Evolutionary conservation across 2,888 invertebrate species (phyloP).

Genomic region (Ornithoptera priamus): DNA sequence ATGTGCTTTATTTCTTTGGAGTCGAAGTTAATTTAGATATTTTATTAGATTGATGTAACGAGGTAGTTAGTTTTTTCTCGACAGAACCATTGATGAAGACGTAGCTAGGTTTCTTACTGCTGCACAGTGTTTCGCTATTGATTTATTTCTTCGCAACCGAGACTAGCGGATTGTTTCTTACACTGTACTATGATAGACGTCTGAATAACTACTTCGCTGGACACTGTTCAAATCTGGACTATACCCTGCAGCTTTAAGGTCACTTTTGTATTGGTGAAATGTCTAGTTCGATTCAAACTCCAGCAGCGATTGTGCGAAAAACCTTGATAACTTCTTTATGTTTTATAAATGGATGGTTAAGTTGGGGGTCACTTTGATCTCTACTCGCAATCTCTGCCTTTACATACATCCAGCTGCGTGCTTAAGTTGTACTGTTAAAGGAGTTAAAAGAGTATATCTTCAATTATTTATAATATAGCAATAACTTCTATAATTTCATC

Average conservation of each 20-base stretch:
- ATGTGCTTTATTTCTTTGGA: no score
- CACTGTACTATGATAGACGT: no score
- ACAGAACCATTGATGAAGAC: conserved; percentile 20
- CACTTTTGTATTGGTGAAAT: not conserved
- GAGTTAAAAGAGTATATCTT: no score
- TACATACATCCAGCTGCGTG: no score
- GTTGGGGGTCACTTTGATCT: not conserved
- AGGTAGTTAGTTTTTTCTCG: not conserved
- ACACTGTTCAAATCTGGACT: not conserved
- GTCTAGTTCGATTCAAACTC: not conserved
- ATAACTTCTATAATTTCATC: no score
- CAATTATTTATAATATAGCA: no score
- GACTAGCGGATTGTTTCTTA: no score
- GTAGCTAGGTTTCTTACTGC: conserved; percentile 46
- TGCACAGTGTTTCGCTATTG: conserved; percentile 65
- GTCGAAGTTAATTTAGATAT: no score
- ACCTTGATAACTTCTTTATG: conserved; percentile 47
- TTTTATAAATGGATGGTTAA: conserved; percentile 41
- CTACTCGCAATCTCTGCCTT: conserved; percentile 1
- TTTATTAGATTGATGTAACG: no score
- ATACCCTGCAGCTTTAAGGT: not conserved
- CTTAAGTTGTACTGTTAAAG: no score
- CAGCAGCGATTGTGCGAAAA: conserved; percentile 53
- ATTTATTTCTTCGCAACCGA: conserved; percentile 53
- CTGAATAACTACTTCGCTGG: no score